A percentile compares a stretch with the other conserved stretches of the same genome.
Conservation (phyloP, 2,888 invertebrate genomes). For the Macrophya alboannulata region DNA sequence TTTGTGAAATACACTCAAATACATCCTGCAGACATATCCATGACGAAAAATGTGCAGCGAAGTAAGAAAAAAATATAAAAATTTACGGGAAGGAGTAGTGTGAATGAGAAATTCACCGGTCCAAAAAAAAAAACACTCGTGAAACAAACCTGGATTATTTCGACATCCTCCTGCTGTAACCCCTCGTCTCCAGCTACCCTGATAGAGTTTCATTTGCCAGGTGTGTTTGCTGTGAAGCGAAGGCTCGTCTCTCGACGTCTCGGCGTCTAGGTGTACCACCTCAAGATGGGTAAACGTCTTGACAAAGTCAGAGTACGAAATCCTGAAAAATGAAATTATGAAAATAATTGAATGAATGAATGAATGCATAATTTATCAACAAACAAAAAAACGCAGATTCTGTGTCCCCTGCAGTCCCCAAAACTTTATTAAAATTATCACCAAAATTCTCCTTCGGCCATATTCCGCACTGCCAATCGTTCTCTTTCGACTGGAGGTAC, state of each 20-base stretch:
- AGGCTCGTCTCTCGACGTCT: slow-evolving; percentile 93
- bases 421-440: slow-evolving; percentile 68
- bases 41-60: not conserved
- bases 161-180: slow-evolving; percentile 95
- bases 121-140: not conserved
- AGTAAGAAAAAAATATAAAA: not conserved
- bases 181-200: slow-evolving; percentile 93
- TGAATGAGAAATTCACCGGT: not conserved
- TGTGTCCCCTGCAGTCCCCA: slow-evolving; percentile 68
- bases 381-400: not conserved
- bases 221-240: slow-evolving; percentile 89
- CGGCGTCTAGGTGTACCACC: slow-evolving; percentile 92
- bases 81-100: not conserved
- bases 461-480: slow-evolving; percentile 84
- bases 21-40: not conserved
- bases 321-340: slow-evolving; percentile 81
- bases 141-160: slow-evolving; percentile 87
- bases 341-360: not conserved
- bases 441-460: slow-evolving; percentile 90
- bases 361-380: not conserved
- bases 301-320: slow-evolving; percentile 91
- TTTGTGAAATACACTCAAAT: not conserved
- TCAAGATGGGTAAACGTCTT: slow-evolving; percentile 92
- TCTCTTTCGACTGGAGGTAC: slow-evolving; percentile 89
- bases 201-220: slow-evolving; percentile 94